Evolutionary conservation across 2,113 vertebrate genomes (phyloP), one percentile per base, ranked within the genome.

Genomic region (Eolophus roseicapilla): DNA sequence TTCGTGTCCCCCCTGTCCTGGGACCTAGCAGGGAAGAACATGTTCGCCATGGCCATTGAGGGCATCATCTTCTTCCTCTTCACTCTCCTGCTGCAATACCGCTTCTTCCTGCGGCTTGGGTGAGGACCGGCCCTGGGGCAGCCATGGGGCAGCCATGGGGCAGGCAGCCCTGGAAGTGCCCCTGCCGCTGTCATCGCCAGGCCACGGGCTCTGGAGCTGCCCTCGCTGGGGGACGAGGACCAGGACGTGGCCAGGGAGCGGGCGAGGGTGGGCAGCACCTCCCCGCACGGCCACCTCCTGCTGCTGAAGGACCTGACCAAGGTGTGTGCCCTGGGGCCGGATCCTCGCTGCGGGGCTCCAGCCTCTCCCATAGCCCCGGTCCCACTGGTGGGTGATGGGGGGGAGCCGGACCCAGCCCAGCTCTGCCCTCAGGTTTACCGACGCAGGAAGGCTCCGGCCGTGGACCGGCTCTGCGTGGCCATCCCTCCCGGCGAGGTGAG

Each of bases 21-120:
- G 99, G 98, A 99, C 55, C 98, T 99, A 95, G 99, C 98, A 0
- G 99, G 99, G 68, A 99, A 99, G 95, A 99, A 99, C 97, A 98
- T 99, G 78, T 98, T 99, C 2, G 99, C 99, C 68, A 99, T 99
- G 99, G 98, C 98, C 2, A 25, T 99, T 5, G 98, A 99, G 94
- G 99, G 99, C 2, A 46, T 98, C 1, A 14, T 99, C 88, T 99
- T 99, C 98, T 99, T 99, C 76, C 95, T 98, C 96, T 98, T 99
- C 97, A 99, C 99, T 1, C 84, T 99, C 59, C 95, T 99, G 92
- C 98, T 99, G 57, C 99, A 99, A 93, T 98, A 99, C 93, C 93
- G 96, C 17, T 98, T 98, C 97, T 98, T 91, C 93, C 97, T 99
- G 93, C 96, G 97, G 53, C 98, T 98, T 33, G 98, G 95, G 99